phyloP scores from a whole-genome alignment of 2,797 vertebrate genomes.

The Ambastaia sidthimunki region DNA sequence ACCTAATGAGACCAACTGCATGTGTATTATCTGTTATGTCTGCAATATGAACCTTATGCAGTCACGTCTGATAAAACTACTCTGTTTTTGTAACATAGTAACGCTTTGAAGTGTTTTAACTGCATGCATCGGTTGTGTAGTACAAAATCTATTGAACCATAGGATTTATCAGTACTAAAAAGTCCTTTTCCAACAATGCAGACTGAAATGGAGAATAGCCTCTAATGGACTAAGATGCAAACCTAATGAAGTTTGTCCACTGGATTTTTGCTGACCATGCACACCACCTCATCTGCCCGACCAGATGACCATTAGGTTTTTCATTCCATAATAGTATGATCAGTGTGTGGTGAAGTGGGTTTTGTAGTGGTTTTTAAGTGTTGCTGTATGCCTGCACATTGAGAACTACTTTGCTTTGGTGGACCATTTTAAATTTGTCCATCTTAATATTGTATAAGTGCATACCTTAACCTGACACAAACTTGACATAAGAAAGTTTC shows the following conservation, averaged over 20 bases:
- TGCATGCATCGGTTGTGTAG: background rate
- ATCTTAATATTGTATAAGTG: slow-evolving; percentile 51
- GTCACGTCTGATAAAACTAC: too few species aligned
- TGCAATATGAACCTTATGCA: too few species aligned
- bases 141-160: background rate
- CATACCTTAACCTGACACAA: slow-evolving; percentile 65
- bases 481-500: slow-evolving; percentile 8
- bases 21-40: too few species aligned
- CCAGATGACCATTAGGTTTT: slow-evolving; percentile 51
- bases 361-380: slow-evolving; percentile 61
- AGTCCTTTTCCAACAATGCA: slow-evolving; percentile 31
- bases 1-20: background rate
- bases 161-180: slow-evolving; percentile 24
- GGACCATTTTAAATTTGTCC: slow-evolving; percentile 50
- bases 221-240: slow-evolving; percentile 58
- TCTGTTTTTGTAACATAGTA: too few species aligned
- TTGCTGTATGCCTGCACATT: slow-evolving; percentile 48
- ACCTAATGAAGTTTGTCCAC: slow-evolving; percentile 61
- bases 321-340: slow-evolving; percentile 50
- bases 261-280: slow-evolving; percentile 57
- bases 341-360: slow-evolving; percentile 46
- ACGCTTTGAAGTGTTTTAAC: too few species aligned
- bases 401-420: slow-evolving; percentile 51
- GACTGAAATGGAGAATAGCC: slow-evolving; percentile 43
- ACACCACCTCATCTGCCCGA: slow-evolving; percentile 47